phyloP scores from a whole-genome alignment of 2,888 invertebrate species.

The Dasypolia templi region DNA sequence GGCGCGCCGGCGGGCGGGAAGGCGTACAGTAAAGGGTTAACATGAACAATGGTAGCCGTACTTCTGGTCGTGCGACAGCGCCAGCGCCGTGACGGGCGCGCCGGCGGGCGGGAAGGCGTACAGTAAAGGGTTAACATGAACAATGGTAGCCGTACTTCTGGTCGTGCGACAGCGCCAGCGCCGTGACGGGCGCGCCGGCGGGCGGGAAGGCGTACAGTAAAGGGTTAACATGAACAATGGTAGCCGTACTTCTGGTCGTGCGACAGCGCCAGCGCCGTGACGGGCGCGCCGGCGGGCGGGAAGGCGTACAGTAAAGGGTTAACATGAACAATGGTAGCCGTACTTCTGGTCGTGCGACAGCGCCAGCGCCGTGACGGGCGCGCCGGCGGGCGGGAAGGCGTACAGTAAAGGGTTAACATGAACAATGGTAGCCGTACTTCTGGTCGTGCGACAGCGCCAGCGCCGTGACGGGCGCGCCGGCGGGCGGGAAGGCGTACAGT shows the following conservation, averaged over 20 bases:
- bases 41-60: constrained; percentile 84
- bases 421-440: constrained; percentile 92
- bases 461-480: constrained; percentile 98
- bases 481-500: constrained; percentile 99
- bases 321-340: constrained; percentile 72
- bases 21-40: constrained; percentile 95
- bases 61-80: constrained; percentile 99
- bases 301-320: constrained; percentile 98
- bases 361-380: constrained; percentile 97
- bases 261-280: constrained; percentile 97
- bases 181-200: constrained; percentile 98
- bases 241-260: constrained; percentile 98
- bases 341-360: constrained; percentile 99
- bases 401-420: constrained; percentile 92
- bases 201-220: constrained; percentile 99
- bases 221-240: not conserved
- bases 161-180: constrained; percentile 98
- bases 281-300: constrained; percentile 98
- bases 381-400: constrained; percentile 99
- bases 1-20: constrained; percentile 99
- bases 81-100: constrained; percentile 97
- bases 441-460: constrained; percentile 99
- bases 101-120: constrained; percentile 99
- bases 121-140: constrained; percentile 85
- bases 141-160: constrained; percentile 94